Percentiles rank a stretch among this genome's conserved stretches.
These are phyloP conservation scores for Drosophila cardini DNA, from an alignment of 1,140 invertebrate species.

Conservation along the genomic window DNA sequence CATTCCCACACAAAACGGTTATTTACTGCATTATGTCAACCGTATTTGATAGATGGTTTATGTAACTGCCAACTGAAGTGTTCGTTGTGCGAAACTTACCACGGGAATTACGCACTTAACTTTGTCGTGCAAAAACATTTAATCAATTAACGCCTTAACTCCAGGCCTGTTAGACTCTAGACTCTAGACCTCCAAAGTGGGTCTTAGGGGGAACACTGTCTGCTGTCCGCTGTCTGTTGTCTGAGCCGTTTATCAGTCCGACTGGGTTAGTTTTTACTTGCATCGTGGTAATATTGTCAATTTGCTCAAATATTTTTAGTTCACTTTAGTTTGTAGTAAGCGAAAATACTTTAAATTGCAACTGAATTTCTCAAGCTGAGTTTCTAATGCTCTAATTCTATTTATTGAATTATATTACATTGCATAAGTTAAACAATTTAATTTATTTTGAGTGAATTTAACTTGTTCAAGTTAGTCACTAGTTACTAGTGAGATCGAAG, in stretches of 20 bases:
- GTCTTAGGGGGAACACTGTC: neutral
- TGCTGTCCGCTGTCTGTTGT: no score
- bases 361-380: neutral
- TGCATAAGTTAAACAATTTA: no score
- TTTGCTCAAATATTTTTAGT: neutral
- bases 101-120: slow-evolving; percentile 31
- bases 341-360: neutral
- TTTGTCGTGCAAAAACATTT: slow-evolving; percentile 56
- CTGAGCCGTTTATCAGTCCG: neutral
- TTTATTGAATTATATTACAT: neutral
- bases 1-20: slow-evolving; percentile 14
- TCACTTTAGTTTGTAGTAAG: neutral
- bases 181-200: neutral
- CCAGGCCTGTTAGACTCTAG: neutral
- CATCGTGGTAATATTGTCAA: neutral
- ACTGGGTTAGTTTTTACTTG: neutral
- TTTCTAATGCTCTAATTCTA: neutral
- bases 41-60: slow-evolving; percentile 55
- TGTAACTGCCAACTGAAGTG: slow-evolving; percentile 46
- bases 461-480: no score
- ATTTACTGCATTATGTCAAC: slow-evolving; percentile 18
- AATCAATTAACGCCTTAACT: slow-evolving; percentile 60
- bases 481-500: no score
- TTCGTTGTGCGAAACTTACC: slow-evolving; percentile 41
- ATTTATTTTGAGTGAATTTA: no score